phyloP scores from a whole-genome alignment of 2,113 vertebrate genomes.

The Apteryx mantelli region DNA sequence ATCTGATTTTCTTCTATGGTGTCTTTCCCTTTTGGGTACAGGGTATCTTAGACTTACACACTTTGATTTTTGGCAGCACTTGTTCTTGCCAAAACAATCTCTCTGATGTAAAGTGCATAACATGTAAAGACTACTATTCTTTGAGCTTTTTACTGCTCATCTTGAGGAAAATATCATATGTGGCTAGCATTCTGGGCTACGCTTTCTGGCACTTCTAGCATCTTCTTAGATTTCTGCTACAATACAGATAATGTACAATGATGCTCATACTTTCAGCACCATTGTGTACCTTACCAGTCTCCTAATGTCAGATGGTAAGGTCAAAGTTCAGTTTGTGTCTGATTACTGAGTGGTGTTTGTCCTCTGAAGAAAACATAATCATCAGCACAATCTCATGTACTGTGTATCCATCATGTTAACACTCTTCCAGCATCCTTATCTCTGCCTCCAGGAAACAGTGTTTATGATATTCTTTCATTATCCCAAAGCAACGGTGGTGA shows the following conservation, averaged over 20 bases:
- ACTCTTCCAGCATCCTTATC: conserved; percentile 56
- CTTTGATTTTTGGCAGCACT: neutral
- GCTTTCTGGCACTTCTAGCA: neutral
- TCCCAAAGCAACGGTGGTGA: conserved; percentile 35
- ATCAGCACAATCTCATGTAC: conserved; percentile 14
- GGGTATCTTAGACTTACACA: neutral
- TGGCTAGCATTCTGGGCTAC: neutral
- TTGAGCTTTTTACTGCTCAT: neutral
- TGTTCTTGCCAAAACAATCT: neutral
- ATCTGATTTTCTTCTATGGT: neutral
- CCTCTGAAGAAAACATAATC: conserved; percentile 42
- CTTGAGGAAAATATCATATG: neutral
- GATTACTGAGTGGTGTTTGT: conserved; percentile 33
- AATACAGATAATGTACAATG: neutral
- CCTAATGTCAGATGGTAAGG: neutral
- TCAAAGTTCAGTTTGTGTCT: conserved; percentile 39
- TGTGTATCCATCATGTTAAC: conserved; percentile 61
- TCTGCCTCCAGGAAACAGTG: conserved; percentile 48
- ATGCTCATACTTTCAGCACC: neutral
- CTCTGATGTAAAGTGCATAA: neutral
- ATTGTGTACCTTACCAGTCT: neutral
- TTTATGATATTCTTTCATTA: conserved; percentile 67
- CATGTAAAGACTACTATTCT: neutral
- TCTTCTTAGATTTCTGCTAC: neutral
- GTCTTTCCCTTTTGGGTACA: neutral